Evolutionary conservation across 2,888 invertebrate species (phyloP), one percentile per base, ranked within the genome.

Genomic region (Coelinius sp.): DNA sequence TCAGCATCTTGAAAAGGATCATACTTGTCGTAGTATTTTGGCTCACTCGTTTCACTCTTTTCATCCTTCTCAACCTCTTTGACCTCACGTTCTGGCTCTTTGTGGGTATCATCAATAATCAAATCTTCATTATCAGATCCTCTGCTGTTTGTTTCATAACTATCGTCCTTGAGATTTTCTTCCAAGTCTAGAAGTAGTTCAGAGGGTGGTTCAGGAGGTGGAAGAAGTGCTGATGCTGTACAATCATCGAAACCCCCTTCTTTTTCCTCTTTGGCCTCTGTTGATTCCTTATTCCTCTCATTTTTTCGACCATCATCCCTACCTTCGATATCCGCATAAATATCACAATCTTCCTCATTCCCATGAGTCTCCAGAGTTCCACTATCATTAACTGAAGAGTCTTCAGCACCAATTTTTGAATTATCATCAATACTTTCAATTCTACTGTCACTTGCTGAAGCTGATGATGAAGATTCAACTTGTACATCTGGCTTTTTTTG

Each of bases 271-370:
- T 76, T 78, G 2, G 85, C 85, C 0, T 82, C 84, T 56, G 81
- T 81, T 0, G 71, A 82, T 52, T 75, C 68, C n/a, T 12, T 35
- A 35, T 35, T n/a, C 41, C 41, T n/a, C 1, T 10, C 78, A 59
- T 76, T 87, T 17, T 56, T 8, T 3, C 38, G 12, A 24, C n/a
- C 69, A 3, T 77, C 77, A 17, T 67, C 74, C 2, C 82, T 79
- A 0, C 89, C 88, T 81, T 92, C 92, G 53, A 92, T 91, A 76
- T 92, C 92, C 75, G 91, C 91, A 79, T 92, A 92, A 76, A 92
- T 90, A 78, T 92, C 92, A 44, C 91, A 88, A 74, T 92, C 91
- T 1, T 89, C 88, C 17, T 89, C 89, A 25, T 24, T 65, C 25
- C 59, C 14, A n/a, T 49, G 22, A 5, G 31, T 5, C 5, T 67